These are phyloP conservation scores for Actinia equina DNA, from an alignment of 64 coral and sea anemone species.

Conservation along the genomic window DNA sequence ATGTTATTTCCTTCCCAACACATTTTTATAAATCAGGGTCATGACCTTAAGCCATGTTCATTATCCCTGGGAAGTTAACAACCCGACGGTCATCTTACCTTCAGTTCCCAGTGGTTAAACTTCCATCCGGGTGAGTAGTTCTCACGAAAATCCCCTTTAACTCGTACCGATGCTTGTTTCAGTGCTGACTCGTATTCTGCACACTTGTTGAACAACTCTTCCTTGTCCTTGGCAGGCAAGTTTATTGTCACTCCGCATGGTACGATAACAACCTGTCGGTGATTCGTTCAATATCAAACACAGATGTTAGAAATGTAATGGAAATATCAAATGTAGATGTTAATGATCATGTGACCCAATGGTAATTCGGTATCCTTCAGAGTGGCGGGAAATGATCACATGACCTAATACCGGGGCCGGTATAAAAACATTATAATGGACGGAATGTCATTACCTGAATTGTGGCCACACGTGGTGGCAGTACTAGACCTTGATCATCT, in stretches of 20 bases:
- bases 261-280: constrained; percentile 65
- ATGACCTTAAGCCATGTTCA: not conserved
- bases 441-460: constrained; percentile 57
- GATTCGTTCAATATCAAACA: not conserved
- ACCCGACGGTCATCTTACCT: constrained; percentile 31
- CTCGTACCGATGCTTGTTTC: constrained; percentile 58
- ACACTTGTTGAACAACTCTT: constrained; percentile 57
- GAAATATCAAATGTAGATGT: no score
- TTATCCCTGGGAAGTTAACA: not conserved
- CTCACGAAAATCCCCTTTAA: constrained; percentile 75
- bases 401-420: no score
- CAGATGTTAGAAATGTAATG: not conserved
- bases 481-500: constrained; percentile 79
- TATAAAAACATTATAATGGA: no score
- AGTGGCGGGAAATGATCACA: no score
- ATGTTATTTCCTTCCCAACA: not conserved
- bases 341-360: no score
- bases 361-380: no score
- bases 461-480: constrained; percentile 80
- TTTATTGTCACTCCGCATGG: constrained; percentile 85
- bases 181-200: constrained; percentile 59
- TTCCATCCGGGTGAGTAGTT: constrained; percentile 98
- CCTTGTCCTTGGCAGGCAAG: constrained; percentile 61
- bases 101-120: constrained; percentile 98
- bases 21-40: not conserved